Base-by-base conservation (phyloP, 2,888 invertebrate species). In the Elaeidobius kamerunicus region DNA sequence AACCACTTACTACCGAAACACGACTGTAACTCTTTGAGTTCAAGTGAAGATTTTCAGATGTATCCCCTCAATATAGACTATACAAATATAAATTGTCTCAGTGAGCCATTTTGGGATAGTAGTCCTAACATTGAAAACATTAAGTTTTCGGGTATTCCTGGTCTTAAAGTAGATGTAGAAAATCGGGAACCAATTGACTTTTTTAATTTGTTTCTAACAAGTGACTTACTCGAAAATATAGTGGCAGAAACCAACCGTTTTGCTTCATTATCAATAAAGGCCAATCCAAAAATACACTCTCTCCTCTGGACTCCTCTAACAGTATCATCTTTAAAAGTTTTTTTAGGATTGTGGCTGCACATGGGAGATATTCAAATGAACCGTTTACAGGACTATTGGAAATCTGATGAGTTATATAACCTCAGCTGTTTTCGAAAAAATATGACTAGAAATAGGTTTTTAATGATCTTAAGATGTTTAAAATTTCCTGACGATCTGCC, bases 311-410 rank as follows among this genome's bases (percentile, higher is more conserved):
- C 23, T 12, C 23, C 19, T 11, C n/a, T 45, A 14, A 34, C 34
- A 11, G 12, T 36, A 19, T 16, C 17, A 23, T 35, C 35, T 36
- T 16, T 45, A 6, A 14, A n/a, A 14, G 27, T 45, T n/a, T 45
- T 45, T 45, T 35, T 35, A 15, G 36, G 36, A 4, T 19, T 45
- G 5, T 12, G 12, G 12, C 16, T 45, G 9, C 45, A 45, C 16
- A 45, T 45, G 45, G 45, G 36, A 9, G 23, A 23, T 12, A 36
- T 45, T 14, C 18, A 45, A 36, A 15, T 45, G 9, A 16, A 16
- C 15, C 19, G 23, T 19, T 5, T 45, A 5, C 20, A 36, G 12
- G 36, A 45, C 17, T 45, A 45, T 15, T 45, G 45, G 36, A 45
- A 36, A 20, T 19, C 20, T 14, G 19, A 45, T 36, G 12, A 27